phyloP scores from a whole-genome alignment of 2,113 vertebrate species.

The Phyllopteryx taeniolatus region DNA sequence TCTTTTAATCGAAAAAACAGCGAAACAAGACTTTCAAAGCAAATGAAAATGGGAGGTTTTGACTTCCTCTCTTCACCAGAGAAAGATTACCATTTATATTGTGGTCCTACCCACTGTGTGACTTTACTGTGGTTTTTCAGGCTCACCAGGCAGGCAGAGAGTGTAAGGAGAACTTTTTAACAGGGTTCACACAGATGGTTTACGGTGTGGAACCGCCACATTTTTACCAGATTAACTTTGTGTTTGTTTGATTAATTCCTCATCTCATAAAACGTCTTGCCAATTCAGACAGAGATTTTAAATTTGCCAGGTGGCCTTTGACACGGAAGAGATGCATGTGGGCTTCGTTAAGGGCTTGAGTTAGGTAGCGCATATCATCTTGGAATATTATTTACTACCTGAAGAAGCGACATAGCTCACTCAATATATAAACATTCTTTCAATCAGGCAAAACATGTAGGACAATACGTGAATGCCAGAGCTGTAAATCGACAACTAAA shows the following conservation, averaged over 20 bases:
- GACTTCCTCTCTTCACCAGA: constrained; percentile 45
- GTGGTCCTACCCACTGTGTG: constrained; percentile 25
- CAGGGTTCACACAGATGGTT: constrained; percentile 70
- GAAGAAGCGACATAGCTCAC: neutral
- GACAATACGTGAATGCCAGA: neutral
- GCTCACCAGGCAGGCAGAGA: constrained; percentile 44
- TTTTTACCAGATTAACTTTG: constrained; percentile 70
- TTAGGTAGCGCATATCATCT: neutral
- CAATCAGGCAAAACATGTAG: neutral
- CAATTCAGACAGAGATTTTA: constrained; percentile 72
- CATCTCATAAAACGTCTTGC: constrained; percentile 68
- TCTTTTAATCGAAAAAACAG: constrained; percentile 36
- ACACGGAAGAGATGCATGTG: constrained; percentile 55
- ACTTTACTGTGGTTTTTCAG: constrained; percentile 35
- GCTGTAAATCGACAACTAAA: neutral
- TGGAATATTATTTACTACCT: neutral
- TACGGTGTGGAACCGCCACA: constrained; percentile 59
- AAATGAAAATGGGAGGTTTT: constrained; percentile 52
- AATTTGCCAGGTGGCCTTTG: constrained; percentile 74
- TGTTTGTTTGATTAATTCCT: constrained; percentile 69
- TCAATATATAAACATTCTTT: neutral
- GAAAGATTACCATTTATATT: constrained; percentile 33
- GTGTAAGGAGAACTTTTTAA: constrained; percentile 52
- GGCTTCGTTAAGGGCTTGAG: neutral
- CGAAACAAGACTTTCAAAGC: constrained; percentile 50